phyloP scores from a whole-genome alignment of 1,140 invertebrate genomes.

The Teleopsis dalmanni region DNA sequence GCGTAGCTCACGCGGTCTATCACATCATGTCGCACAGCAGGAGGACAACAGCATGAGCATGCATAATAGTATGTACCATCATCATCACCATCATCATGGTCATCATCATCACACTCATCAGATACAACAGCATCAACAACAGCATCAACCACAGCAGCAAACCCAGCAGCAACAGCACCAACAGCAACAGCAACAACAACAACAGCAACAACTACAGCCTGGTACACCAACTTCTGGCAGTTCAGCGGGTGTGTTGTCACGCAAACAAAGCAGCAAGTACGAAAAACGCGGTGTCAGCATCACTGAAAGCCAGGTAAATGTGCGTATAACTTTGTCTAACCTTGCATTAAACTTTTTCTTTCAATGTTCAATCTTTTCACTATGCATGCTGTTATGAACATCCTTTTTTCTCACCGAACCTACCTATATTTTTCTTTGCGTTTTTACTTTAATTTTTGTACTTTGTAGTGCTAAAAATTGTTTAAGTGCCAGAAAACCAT shows the following conservation, averaged over 20 bases:
- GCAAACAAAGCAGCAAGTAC: conserved; percentile 42
- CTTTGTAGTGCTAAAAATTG: too few relatives aligned
- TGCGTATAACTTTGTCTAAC: background rate
- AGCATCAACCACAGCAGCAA: conserved; percentile 13
- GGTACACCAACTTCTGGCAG: conserved; percentile 14
- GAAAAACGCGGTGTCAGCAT: conserved; percentile 41
- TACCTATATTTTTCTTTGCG: too few relatives aligned
- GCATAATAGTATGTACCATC: conserved; percentile 41
- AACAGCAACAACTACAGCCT: background rate
- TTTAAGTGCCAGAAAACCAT: too few relatives aligned
- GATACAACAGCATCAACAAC: conserved; percentile 21
- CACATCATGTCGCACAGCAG: conserved; percentile 41
- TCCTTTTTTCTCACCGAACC: too few relatives aligned
- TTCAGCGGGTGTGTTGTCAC: conserved; percentile 29
- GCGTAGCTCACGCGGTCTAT: conserved; percentile 56
- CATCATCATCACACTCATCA: conserved; percentile 26
- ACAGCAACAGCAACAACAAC: conserved; percentile 16
- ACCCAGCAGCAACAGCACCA: conserved; percentile 20
- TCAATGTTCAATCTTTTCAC: too few relatives aligned
- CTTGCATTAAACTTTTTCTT: too few relatives aligned
- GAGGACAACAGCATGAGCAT: conserved; percentile 32
- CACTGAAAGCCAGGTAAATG: conserved; percentile 41
- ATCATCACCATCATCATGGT: conserved; percentile 14
- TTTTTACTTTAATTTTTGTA: too few relatives aligned
- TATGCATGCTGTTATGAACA: too few relatives aligned